Evolutionary conservation across 2,888 invertebrate species (phyloP).

Genomic region (Neoscelio sp.): DNA sequence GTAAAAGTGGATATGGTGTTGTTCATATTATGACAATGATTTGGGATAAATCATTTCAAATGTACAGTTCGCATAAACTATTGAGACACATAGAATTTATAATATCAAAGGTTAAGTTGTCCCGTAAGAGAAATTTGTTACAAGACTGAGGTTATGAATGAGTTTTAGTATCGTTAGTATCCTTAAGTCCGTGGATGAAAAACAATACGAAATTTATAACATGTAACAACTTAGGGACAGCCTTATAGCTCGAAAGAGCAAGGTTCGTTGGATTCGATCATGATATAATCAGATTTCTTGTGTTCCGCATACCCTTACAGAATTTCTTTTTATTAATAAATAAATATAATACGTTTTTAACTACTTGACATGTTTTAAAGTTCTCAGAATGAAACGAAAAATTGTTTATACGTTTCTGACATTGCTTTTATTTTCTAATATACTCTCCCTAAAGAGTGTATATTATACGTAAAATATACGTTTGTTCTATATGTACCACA

Average conservation of each 20-base stretch:
- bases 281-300: slow-evolving; percentile 55
- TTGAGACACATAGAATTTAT: slow-evolving; percentile 56
- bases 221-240: slow-evolving; percentile 51
- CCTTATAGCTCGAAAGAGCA: slow-evolving; percentile 59
- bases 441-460: no score
- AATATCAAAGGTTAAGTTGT: slow-evolving; percentile 66
- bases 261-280: slow-evolving; percentile 54
- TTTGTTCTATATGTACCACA: no score
- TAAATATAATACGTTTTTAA: no score
- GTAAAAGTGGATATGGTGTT: slow-evolving; percentile 29
- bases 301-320: slow-evolving; percentile 49
- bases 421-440: no score
- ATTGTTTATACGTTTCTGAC: no score
- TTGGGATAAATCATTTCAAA: slow-evolving; percentile 50
- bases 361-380: no score
- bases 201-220: slow-evolving; percentile 66
- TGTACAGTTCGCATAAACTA: slow-evolving; percentile 17
- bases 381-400: no score
- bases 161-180: slow-evolving; percentile 16
- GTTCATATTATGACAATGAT: slow-evolving; percentile 54
- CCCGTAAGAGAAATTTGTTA: slow-evolving; percentile 64
- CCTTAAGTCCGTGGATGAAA: slow-evolving; percentile 56
- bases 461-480: no score
- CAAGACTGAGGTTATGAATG: slow-evolving; percentile 55
- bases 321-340: slow-evolving; percentile 10